Percentiles rank a stretch among this genome's conserved stretches.
Conservation (phyloP, 2,113 vertebrate genomes). For the Recurvirostra avosetta region DNA sequence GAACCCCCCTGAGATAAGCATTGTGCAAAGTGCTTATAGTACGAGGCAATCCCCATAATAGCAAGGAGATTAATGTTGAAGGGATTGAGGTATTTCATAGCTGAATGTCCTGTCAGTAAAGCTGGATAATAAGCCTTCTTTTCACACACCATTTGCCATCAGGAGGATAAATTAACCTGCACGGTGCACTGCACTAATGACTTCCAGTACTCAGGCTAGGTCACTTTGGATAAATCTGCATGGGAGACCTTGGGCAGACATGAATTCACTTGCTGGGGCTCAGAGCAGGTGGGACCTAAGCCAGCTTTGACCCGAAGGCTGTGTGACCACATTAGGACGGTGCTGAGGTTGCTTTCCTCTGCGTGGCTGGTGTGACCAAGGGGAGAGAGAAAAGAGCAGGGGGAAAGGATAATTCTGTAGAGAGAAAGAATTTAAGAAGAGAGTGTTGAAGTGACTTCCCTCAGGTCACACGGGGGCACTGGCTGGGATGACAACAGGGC, state of each 20-base stretch:
- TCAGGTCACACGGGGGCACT: background rate
- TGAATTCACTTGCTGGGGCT: background rate
- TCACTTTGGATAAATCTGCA: background rate
- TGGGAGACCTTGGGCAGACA: accelerated
- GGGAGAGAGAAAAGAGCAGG: background rate
- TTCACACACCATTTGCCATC: slow-evolving; percentile 13
- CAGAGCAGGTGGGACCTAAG: background rate
- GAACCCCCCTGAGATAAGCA: background rate
- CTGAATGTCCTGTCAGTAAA: background rate
- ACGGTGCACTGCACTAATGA: accelerated
- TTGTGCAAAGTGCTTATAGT: background rate
- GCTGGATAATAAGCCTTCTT: background rate
- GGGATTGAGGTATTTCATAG: background rate
- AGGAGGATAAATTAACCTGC: background rate
- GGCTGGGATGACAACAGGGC: background rate
- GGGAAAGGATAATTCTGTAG: background rate
- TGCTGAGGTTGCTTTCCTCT: background rate
- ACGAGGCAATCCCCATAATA: background rate
- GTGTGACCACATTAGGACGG: accelerated
- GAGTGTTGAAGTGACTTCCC: background rate
- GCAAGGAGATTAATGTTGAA: background rate
- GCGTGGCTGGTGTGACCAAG: background rate
- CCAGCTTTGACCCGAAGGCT: background rate
- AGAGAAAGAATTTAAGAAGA: background rate
- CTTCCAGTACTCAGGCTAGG: background rate